Conservation (phyloP, 1,140 invertebrate genomes). For the silkworm (Bombyx mori) region ASM3026992v2 NC_085118.1:5537001-5537500, state of each 20-base stretch:
- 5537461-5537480: slow-evolving; percentile 47
- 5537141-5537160: slow-evolving; percentile 35
- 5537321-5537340: slow-evolving; percentile 62
- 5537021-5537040: no score
- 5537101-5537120: slow-evolving; percentile 26
- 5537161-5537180: slow-evolving; percentile 52
- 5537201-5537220: slow-evolving; percentile 57
- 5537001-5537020: not conserved
- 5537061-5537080: no score
- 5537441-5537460: slow-evolving; percentile 65
- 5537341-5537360: slow-evolving; percentile 66
- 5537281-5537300: slow-evolving; percentile 71
- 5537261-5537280: slow-evolving; percentile 59
- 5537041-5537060: no score
- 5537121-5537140: slow-evolving; percentile 28
- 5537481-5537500: slow-evolving; percentile 19
- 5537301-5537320: slow-evolving; percentile 53
- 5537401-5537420: slow-evolving; percentile 64
- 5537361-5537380: slow-evolving; percentile 69
- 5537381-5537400: slow-evolving; percentile 70
- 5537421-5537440: slow-evolving; percentile 59
- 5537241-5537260: slow-evolving; percentile 54
- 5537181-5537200: slow-evolving; percentile 46
- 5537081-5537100: not conserved
- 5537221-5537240: slow-evolving; percentile 61